Conservation (phyloP, 2,113 vertebrate genomes). For the Piaya cayana region DNA sequence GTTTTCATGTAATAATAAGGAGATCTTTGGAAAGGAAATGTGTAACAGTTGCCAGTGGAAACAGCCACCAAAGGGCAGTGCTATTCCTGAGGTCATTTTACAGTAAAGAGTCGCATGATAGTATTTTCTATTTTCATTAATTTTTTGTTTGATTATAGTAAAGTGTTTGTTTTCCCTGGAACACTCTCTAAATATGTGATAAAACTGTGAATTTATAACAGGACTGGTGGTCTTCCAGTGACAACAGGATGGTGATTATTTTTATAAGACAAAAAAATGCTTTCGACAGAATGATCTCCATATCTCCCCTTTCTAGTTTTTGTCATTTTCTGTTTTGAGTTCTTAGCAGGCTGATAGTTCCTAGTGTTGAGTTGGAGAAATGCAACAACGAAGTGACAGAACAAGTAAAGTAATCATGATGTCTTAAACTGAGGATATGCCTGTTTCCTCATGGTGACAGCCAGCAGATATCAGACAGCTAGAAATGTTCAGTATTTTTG, state of each 20-base stretch:
- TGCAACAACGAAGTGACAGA: constrained; percentile 11
- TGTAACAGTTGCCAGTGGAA: background rate
- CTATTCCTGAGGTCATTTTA: background rate
- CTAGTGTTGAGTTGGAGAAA: background rate
- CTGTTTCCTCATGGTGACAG: background rate
- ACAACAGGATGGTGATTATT: background rate
- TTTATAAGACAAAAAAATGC: constrained; percentile 12
- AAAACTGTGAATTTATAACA: background rate
- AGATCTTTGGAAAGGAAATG: constrained; percentile 6
- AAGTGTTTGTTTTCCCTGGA: background rate
- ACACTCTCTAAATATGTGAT: background rate
- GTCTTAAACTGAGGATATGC: background rate
- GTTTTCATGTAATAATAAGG: background rate
- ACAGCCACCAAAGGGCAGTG: background rate
- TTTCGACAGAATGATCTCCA: background rate
- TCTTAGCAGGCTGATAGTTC: background rate
- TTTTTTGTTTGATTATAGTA: background rate
- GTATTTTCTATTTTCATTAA: background rate
- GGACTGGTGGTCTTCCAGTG: background rate
- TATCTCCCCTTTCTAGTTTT: background rate
- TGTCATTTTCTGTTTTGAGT: background rate
- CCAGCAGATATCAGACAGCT: background rate
- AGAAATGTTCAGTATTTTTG: background rate
- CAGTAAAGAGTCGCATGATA: background rate
- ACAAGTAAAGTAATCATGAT: background rate